Conservation (phyloP, 2,113 vertebrate genomes). For the Oreotrochilus melanogaster region DNA sequence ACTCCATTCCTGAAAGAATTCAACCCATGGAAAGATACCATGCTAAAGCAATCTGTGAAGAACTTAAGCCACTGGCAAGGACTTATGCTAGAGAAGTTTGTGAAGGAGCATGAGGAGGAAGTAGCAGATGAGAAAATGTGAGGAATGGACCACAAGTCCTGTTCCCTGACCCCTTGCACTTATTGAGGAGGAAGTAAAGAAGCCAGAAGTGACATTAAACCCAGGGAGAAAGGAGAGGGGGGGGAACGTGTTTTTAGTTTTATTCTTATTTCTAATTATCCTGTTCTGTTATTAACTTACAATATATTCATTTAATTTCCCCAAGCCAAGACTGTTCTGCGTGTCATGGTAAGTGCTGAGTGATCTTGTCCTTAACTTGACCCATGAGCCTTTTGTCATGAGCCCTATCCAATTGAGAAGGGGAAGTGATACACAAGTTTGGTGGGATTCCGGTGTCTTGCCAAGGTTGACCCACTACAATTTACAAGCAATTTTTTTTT, state of each 20-base stretch:
- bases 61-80: not conserved
- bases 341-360: not conserved
- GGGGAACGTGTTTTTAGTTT: not conserved
- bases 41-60: not conserved
- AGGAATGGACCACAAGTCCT: not conserved
- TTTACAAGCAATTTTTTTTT: not conserved
- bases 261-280: not conserved
- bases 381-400: not conserved
- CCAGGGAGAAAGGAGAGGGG: not conserved
- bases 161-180: no score
- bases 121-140: not conserved
- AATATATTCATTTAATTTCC: not conserved
- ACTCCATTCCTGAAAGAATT: not conserved
- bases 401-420: not conserved
- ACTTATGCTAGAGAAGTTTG: not conserved
- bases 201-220: not conserved
- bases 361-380: not conserved
- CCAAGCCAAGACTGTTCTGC: not conserved
- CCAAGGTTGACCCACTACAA: not conserved
- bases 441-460: not conserved
- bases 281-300: not conserved
- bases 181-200: not conserved
- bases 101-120: not conserved
- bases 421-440: not conserved
- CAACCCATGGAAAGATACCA: not conserved